Evolutionary conservation across 2,888 invertebrate genomes (phyloP).

Genomic region (Ophraella communa): DNA sequence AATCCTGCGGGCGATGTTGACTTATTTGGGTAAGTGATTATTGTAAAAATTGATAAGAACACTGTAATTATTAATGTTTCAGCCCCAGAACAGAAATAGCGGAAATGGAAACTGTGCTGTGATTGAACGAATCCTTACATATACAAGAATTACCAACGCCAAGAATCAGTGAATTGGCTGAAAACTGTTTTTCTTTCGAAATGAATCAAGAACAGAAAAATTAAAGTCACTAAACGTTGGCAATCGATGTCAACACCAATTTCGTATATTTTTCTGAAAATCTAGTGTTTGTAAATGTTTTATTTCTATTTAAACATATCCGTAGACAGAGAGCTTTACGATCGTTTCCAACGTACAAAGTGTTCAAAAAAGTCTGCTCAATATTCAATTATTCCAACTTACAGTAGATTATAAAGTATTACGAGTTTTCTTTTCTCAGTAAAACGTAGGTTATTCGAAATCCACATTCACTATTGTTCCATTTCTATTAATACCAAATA

Average conservation of each 20-base stretch:
- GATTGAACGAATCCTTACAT: slow-evolving; percentile 58
- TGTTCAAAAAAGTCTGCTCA: background rate
- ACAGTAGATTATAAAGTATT: no score
- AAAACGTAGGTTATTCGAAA: no score
- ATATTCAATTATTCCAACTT: no score
- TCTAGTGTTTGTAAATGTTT: background rate
- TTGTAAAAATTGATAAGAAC: background rate
- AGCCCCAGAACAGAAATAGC: slow-evolving; percentile 72
- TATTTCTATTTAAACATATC: background rate
- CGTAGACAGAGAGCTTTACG: no score
- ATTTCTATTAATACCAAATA: no score
- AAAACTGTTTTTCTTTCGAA: slow-evolving; percentile 5
- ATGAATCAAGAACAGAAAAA: background rate
- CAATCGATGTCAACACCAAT: background rate
- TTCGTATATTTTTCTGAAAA: background rate
- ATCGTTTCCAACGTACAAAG: background rate
- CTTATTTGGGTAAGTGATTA: slow-evolving; percentile 48
- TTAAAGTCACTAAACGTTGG: background rate
- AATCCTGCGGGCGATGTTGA: slow-evolving; percentile 52
- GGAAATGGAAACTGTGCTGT: slow-evolving; percentile 93
- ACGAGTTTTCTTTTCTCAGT: no score
- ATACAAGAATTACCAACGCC: slow-evolving; percentile 35
- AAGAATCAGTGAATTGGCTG: slow-evolving; percentile 17
- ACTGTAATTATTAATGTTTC: slow-evolving; percentile 50
- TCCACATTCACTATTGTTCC: no score